Percentiles rank a stretch among this genome's conserved stretches.
Evolutionary conservation across 1,140 invertebrate species (phyloP).

Genomic region (Drosophila nikananu): DNA sequence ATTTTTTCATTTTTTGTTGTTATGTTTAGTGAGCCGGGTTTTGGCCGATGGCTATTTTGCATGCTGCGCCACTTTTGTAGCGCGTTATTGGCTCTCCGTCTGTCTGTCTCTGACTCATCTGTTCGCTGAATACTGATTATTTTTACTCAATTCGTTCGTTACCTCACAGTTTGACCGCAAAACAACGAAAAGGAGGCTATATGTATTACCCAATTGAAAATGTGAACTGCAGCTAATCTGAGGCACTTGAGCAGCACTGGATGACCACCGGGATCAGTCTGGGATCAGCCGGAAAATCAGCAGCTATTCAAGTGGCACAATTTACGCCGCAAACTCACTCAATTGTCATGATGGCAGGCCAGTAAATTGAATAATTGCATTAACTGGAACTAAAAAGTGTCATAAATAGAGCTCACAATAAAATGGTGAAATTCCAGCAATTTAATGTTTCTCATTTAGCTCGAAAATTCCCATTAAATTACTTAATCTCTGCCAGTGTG

Average conservation of each 20-base stretch:
- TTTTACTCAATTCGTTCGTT: constrained; percentile 59
- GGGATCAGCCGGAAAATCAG: constrained; percentile 29
- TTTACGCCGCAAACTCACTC: constrained; percentile 49
- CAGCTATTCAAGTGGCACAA: constrained; percentile 34
- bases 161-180: constrained; percentile 73
- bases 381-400: constrained; percentile 25
- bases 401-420: constrained; percentile 4
- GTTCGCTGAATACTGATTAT: constrained; percentile 34
- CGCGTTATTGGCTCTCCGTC: constrained; percentile 27
- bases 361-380: constrained; percentile 54
- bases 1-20: constrained; percentile 22
- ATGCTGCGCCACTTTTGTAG: constrained; percentile 53
- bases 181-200: constrained; percentile 28
- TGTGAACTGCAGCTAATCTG: constrained; percentile 45
- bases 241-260: constrained; percentile 23
- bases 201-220: constrained; percentile 69
- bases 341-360: constrained; percentile 12
- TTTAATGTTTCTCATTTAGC: constrained; percentile 1
- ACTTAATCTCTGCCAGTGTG: neutral
- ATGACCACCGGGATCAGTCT: constrained; percentile 10
- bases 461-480: constrained; percentile 4
- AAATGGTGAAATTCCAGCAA: constrained; percentile 20
- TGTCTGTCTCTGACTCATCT: constrained; percentile 35
- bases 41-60: constrained; percentile 59
- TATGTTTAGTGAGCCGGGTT: constrained; percentile 30